A percentile compares a stretch with the other conserved stretches of the same genome.
phyloP scores from a whole-genome alignment of 1,140 invertebrate genomes.

The Globodera rostochiensis region DNA sequence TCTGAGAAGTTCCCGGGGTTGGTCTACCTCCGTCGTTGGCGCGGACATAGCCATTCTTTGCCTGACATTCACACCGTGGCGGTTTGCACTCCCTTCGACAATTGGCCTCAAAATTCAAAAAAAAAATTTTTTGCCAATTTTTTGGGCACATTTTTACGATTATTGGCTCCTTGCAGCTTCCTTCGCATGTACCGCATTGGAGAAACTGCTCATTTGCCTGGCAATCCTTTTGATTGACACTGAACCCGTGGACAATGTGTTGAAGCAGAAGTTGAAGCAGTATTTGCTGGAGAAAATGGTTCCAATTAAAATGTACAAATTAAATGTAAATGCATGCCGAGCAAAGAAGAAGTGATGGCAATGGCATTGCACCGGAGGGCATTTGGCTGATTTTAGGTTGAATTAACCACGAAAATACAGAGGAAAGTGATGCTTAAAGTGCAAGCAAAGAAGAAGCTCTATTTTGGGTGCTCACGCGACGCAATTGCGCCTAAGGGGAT shows the following conservation, averaged over 20 bases:
- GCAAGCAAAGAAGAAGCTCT: no score
- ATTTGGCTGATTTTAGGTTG: no score
- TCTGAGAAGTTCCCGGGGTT: neutral
- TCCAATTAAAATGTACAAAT: no score
- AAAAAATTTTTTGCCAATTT: neutral
- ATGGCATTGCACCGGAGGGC: no score
- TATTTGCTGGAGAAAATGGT: neutral
- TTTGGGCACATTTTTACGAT: neutral
- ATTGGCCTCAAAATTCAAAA: neutral
- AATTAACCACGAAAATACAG: no score
- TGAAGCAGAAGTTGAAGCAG: constrained; percentile 3
- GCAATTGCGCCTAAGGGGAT: no score
- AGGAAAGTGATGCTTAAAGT: no score
- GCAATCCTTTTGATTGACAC: constrained; percentile 3
- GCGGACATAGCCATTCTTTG: constrained; percentile 20
- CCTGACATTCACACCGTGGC: constrained; percentile 22
- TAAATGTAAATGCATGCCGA: no score
- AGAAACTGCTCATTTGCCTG: constrained; percentile 24
- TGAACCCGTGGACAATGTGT: neutral
- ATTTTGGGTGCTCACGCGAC: no score
- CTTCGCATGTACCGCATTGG: constrained; percentile 21
- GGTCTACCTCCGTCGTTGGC: constrained; percentile 23
- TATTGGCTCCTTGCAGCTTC: constrained; percentile 11
- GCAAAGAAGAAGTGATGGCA: no score
- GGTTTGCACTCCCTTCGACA: constrained; percentile 28